Base-by-base conservation (phyloP, 2,113 vertebrate genomes). In the Elanus axillaris region DNA sequence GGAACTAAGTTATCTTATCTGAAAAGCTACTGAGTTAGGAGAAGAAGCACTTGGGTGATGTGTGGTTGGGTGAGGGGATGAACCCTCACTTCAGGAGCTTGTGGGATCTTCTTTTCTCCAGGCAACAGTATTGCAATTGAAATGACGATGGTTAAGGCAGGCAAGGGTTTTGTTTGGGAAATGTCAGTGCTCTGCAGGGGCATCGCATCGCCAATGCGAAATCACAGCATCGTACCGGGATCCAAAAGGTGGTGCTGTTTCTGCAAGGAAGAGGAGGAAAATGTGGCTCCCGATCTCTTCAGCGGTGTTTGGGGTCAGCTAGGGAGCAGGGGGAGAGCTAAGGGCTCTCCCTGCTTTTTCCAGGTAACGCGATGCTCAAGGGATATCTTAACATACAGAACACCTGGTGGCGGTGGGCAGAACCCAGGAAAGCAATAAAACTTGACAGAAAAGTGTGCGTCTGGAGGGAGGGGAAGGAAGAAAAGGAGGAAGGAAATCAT, bases 191-290 rank as follows among this genome's bases (percentile, higher is more conserved):
- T 36, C 40, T 59, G 36, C 29, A 16, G 38, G 34, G 42, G 31
- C 18, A 4, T 7, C 0, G 0, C 38, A 59, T 14, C 3, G 11
- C 79, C 23, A 25, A 6, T 15, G 16, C 0, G 8, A 72, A 90
- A 76, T 21, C 40, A 11, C 20, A 62, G 62, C 64, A 18, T 42
- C 5, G 2, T 13, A 11, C 10, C 1, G 2, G 16, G 19, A 79
- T 34, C 95, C 98, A 73, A 91, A 71, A 98, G 98, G 86, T 97
- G 98, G 98, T 97, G 95, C 98, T 98, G 62, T 97, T 92, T 75
- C 89, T 75, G 66, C 86, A 83, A 85, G 80, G 58, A 91, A 66
- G 10, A 90, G 14, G 31, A 40, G 11, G 3, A 58, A 47, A 55
- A 72, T 2, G 34, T 4, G 4, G 2, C 19, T 77, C 16, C 9